Conservation (phyloP, 2,888 invertebrate species). For the Agrilus mali region DNA sequence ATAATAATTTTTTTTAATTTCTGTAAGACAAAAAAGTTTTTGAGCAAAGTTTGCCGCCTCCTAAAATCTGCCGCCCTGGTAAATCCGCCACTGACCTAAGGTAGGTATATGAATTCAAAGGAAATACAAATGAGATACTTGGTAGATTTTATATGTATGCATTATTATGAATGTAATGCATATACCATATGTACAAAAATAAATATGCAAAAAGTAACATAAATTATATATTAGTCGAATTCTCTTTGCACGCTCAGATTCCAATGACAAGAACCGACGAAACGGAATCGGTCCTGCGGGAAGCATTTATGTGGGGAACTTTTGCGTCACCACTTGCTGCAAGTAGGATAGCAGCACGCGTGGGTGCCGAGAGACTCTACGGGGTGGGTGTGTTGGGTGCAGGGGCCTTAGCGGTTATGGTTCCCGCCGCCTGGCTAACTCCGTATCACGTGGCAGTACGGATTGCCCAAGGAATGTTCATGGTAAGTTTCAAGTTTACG, state of each 20-base stretch:
- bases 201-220: too few species aligned
- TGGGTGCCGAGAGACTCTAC: constrained; percentile 42
- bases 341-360: constrained; percentile 41
- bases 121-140: too few species aligned
- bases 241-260: constrained; percentile 21
- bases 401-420: constrained; percentile 39
- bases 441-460: constrained; percentile 42
- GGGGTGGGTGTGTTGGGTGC: constrained; percentile 42
- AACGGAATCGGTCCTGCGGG: constrained; percentile 40
- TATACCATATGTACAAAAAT: too few species aligned
- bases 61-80: too few species aligned
- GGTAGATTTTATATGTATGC: too few species aligned
- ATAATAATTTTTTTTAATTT: too few species aligned
- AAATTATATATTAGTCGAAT: too few species aligned
- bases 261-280: constrained; percentile 41
- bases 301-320: constrained; percentile 46
- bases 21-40: too few species aligned
- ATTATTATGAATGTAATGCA: too few species aligned
- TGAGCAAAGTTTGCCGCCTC: too few species aligned
- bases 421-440: constrained; percentile 45
- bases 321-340: constrained; percentile 42
- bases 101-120: too few species aligned
- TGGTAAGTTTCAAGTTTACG: constrained; percentile 28
- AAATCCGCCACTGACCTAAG: too few species aligned
- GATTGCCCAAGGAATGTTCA: constrained; percentile 42